phyloP scores from a whole-genome alignment of 2,888 invertebrate genomes.

The Drosophila mimetica region DNA sequence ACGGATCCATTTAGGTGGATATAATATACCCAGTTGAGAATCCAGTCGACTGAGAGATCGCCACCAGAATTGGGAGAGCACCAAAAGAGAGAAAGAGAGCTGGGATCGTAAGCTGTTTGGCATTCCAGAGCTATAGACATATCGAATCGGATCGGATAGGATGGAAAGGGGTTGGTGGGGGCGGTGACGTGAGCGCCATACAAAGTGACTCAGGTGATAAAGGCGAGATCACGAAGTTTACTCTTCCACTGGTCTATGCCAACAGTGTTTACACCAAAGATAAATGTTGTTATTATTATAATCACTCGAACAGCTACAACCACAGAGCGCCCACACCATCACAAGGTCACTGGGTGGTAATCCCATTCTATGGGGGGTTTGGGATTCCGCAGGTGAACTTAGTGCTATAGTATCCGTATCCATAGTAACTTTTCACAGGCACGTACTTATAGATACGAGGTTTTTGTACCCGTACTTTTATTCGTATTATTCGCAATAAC shows the following conservation, averaged over 20 bases:
- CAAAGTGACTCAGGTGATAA: slow-evolving; percentile 77
- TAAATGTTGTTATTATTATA: slow-evolving; percentile 22
- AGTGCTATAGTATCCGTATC: slow-evolving; percentile 3
- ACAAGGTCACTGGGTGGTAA: slow-evolving; percentile 28
- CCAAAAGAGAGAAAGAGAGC: slow-evolving; percentile 5
- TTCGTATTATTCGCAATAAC: slow-evolving; percentile 54
- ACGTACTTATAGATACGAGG: slow-evolving; percentile 65
- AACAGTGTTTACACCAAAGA: slow-evolving; percentile 62
- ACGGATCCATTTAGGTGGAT: slow-evolving; percentile 51
- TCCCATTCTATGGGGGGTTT: slow-evolving; percentile 24
- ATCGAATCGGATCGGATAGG: slow-evolving; percentile 11
- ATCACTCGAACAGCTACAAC: slow-evolving; percentile 8
- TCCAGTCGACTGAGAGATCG: slow-evolving; percentile 9
- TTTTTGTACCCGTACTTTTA: slow-evolving; percentile 25
- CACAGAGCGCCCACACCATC: slow-evolving; percentile 11
- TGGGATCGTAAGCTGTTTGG: slow-evolving; percentile 40
- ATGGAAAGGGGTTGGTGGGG: slow-evolving; percentile 22
- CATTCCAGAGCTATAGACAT: slow-evolving; percentile 52
- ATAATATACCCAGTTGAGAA: slow-evolving; percentile 23
- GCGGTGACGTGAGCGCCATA: slow-evolving; percentile 67
- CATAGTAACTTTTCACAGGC: slow-evolving; percentile 44
- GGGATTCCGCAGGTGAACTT: slow-evolving; percentile 17
- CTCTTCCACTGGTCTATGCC: slow-evolving; percentile 45
- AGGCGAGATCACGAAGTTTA: slow-evolving; percentile 62
- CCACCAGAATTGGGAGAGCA: slow-evolving; percentile 9